Base-by-base conservation (phyloP, 2,113 vertebrate genomes). In the Pyrgilauda ruficollis region DNA sequence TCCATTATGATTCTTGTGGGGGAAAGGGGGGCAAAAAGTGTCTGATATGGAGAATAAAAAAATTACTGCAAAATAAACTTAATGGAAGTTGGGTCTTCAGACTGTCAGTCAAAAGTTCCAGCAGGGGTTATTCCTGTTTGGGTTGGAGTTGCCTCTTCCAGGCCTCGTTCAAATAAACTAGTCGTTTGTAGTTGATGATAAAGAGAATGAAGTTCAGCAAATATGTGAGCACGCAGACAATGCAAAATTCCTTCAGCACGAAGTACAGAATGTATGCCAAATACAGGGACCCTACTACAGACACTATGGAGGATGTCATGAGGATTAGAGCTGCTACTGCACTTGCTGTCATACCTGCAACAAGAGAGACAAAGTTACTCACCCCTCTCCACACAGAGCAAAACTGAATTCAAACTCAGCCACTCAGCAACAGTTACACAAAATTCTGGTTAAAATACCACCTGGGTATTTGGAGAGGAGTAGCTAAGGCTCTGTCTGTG, bases 111-210 rank as follows among this genome's bases (percentile, higher is more conserved):
- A 98, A 95, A 97, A 98, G 98, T 98, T 98, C 95, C 92, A 97
- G 96, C 96, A 98, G 98, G 96, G 43, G 9, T 98, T 98, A 99
- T 97, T 99, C 99, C 98, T 98, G 98, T 98, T 99, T 99, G 92
- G 98, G 98, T 97, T 98, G 98, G 89, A 99, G 98, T 92, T 99
- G 98, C 98, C 98, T 98, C 97, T 99, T 99, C 99, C 99, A 99
- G 97, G 99, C 99, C 96, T 99, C 99, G 15, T 99, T 99, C 99
- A 99, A 99, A 99, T 99, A 99, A 98, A 99, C 99, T 97, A 99
- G 98, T 98, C 99, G 99, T 98, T 99, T 99, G 98, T 99, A 99
- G 98, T 99, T 99, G 98, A 99, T 98, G 95, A 99, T 98, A 96
- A 99, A 98, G 97, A 99, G 99, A 98, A 99, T 98, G 98, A 99